phyloP scores from a whole-genome alignment of 2,888 invertebrate genomes.

The Ctena decussata region DNA sequence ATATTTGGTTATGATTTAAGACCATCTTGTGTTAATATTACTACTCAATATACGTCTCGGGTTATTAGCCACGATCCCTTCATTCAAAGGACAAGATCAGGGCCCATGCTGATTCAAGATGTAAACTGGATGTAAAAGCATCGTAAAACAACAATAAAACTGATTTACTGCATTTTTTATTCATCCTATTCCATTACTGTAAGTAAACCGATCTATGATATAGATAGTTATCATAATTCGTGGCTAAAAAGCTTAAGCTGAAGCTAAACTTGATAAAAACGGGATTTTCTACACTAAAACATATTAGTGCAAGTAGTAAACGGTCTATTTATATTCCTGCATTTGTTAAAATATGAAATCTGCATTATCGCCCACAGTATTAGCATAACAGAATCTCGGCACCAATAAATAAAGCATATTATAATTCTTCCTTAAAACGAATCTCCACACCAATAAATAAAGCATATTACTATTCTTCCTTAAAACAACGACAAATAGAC shows the following conservation, averaged over 20 bases:
- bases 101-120: constrained; percentile 50
- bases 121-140: constrained; percentile 60
- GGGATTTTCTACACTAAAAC: not conserved
- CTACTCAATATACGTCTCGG: not conserved
- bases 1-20: constrained; percentile 8
- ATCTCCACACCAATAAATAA: too few relatives aligned
- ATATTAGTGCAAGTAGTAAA: not conserved
- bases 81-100: not conserved
- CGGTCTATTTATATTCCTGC: too few relatives aligned
- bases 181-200: constrained; percentile 18
- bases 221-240: constrained; percentile 6
- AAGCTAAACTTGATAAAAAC: not conserved
- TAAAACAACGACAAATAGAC: too few relatives aligned
- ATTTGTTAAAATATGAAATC: too few relatives aligned
- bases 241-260: constrained; percentile 6
- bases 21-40: constrained; percentile 8
- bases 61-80: not conserved
- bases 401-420: too few relatives aligned
- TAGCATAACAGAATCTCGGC: too few relatives aligned
- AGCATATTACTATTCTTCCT: too few relatives aligned
- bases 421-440: too few relatives aligned
- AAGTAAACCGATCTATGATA: constrained; percentile 8
- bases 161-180: constrained; percentile 56
- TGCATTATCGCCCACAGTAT: too few relatives aligned
- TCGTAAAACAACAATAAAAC: constrained; percentile 64